A percentile compares a stretch with the other conserved stretches of the same genome.
Evolutionary conservation across 2,888 invertebrate genomes (phyloP).

Genomic region (Drosophila fulvimacula): DNA sequence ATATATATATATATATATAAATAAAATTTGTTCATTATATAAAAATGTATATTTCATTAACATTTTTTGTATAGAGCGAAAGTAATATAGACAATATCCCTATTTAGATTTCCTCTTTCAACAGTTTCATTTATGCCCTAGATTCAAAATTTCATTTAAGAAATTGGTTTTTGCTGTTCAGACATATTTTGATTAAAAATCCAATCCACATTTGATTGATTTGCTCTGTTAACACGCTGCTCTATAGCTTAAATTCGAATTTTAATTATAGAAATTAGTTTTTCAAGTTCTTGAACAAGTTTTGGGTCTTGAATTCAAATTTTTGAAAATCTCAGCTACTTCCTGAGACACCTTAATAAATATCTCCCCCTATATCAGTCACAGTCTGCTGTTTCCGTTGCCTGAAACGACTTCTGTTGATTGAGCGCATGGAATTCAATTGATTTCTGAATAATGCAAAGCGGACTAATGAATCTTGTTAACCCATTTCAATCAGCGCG

Average conservation of each 20-base stretch:
- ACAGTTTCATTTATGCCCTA: not conserved
- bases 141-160: not conserved
- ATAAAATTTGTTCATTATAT: too few species aligned
- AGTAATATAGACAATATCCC: rapidly evolving
- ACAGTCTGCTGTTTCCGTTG: slow-evolving; percentile 1
- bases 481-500: slow-evolving; percentile 72
- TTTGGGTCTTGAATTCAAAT: not conserved
- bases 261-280: not conserved
- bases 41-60: too few species aligned
- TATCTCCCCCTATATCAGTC: slow-evolving; percentile 7
- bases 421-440: slow-evolving; percentile 58
- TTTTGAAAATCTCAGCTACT: not conserved
- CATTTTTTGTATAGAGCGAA: not conserved
- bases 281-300: not conserved
- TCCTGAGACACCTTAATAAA: slow-evolving; percentile 6
- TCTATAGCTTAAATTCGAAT: not conserved
- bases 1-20: too few species aligned
- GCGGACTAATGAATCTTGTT: slow-evolving; percentile 45
- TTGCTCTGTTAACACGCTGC: not conserved
- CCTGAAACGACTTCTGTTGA: slow-evolving; percentile 44
- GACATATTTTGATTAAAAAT: not conserved
- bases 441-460: slow-evolving; percentile 34
- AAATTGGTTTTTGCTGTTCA: not conserved
- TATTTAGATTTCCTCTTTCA: not conserved
- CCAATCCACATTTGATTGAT: not conserved